Evolutionary conservation across 2,797 vertebrate genomes (phyloP).

Genomic region (Eurystomus glaucurus): DNA sequence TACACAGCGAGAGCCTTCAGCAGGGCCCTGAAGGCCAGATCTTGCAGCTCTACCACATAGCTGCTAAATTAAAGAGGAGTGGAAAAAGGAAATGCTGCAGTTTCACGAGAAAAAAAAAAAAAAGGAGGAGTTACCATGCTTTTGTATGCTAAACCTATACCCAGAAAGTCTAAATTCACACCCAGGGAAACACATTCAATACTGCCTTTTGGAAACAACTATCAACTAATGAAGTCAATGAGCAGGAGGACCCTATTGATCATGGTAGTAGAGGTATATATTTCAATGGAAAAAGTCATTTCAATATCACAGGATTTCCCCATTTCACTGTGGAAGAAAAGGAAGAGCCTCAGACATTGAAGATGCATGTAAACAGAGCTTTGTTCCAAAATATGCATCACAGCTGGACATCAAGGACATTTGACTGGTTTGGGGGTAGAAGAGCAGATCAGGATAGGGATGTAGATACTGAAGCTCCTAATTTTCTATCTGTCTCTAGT

Average conservation of each 20-base stretch:
- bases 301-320: not conserved
- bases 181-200: rapidly evolving
- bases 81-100: not conserved
- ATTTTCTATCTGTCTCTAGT: not conserved
- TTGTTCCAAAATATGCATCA: not conserved
- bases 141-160: not conserved
- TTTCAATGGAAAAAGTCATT: not conserved
- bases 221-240: not conserved
- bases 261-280: not conserved
- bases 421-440: not conserved
- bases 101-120: not conserved
- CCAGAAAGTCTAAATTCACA: not conserved
- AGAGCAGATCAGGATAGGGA: not conserved
- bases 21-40: slow-evolving; percentile 4
- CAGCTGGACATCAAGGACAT: not conserved
- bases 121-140: not conserved
- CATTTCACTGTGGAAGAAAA: not conserved
- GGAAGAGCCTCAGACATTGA: not conserved
- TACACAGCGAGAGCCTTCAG: not conserved
- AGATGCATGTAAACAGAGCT: not conserved
- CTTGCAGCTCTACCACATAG: not conserved
- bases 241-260: not conserved
- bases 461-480: not conserved
- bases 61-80: not conserved
- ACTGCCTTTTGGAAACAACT: not conserved